Conservation (phyloP, 2,113 vertebrate genomes). For the Sisor rabdophorus region DNA sequence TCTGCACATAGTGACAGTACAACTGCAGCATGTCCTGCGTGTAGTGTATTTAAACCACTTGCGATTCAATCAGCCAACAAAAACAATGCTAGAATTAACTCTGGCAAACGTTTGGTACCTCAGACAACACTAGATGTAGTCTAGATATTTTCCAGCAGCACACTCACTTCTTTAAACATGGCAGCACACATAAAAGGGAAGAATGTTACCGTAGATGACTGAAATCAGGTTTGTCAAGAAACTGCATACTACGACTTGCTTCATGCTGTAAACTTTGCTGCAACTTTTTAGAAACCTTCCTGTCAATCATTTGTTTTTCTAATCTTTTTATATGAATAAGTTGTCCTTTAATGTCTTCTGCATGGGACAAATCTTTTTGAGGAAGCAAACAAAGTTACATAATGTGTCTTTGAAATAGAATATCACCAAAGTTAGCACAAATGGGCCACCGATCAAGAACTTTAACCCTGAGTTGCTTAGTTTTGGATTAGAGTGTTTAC, state of each 20-base stretch:
- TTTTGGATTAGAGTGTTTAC: no score
- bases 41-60: not conserved
- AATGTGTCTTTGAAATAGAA: not conserved
- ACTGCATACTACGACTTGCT: not conserved
- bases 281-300: not conserved
- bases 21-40: not conserved
- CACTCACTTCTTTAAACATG: not conserved
- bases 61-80: not conserved
- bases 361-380: not conserved
- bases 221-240: constrained; percentile 19
- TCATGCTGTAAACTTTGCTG: not conserved
- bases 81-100: not conserved
- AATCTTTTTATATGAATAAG: not conserved
- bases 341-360: not conserved
- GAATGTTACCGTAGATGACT: not conserved
- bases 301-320: not conserved
- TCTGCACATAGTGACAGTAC: not conserved
- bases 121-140: not conserved
- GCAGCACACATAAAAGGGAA: not conserved
- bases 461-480: no score
- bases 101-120: not conserved
- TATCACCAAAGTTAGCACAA: no score
- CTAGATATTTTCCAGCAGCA: not conserved
- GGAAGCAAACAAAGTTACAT: not conserved
- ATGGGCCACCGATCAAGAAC: no score